phyloP scores from a whole-genome alignment of 2,797 vertebrate genomes.

The Hippocampus kuda region DNA sequence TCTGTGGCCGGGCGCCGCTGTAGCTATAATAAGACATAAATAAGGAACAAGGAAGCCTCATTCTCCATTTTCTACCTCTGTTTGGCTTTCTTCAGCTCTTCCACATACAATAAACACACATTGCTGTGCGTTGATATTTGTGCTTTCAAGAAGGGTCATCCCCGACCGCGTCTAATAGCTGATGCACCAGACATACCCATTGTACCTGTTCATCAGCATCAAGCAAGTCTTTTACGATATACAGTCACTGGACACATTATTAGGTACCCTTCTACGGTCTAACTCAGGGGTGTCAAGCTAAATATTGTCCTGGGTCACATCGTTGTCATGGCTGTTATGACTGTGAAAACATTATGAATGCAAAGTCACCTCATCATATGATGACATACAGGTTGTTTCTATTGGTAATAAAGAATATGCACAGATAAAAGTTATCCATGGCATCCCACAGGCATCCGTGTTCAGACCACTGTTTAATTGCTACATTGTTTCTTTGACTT shows the following conservation, averaged over 20 bases:
- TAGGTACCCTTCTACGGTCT: background rate
- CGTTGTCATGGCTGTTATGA: background rate
- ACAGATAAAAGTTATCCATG: background rate
- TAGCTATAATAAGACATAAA: slow-evolving; percentile 74
- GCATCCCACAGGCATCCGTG: background rate
- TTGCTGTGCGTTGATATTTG: slow-evolving; percentile 32
- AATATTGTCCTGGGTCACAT: background rate
- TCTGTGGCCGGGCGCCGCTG: slow-evolving; percentile 66
- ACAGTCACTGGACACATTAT: background rate
- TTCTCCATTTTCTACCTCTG: slow-evolving; percentile 58
- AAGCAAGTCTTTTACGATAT: background rate
- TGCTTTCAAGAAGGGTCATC: slow-evolving; percentile 36
- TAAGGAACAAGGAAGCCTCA: slow-evolving; percentile 68
- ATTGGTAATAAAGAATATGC: background rate
- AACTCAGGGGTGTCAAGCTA: slow-evolving; percentile 10
- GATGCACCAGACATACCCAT: slow-evolving; percentile 19
- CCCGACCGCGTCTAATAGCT: slow-evolving; percentile 25
- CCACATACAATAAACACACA: slow-evolving; percentile 9
- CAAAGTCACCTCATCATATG: background rate
- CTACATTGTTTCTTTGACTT: no score
- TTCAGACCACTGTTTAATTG: background rate
- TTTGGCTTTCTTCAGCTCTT: slow-evolving; percentile 34
- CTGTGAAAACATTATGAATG: background rate
- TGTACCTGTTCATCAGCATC: background rate
- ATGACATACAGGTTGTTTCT: background rate